These are phyloP conservation scores for Pseudomugil gertrudae DNA, from an alignment of 2,797 vertebrate genomes.

Conservation along the genomic window DNA sequence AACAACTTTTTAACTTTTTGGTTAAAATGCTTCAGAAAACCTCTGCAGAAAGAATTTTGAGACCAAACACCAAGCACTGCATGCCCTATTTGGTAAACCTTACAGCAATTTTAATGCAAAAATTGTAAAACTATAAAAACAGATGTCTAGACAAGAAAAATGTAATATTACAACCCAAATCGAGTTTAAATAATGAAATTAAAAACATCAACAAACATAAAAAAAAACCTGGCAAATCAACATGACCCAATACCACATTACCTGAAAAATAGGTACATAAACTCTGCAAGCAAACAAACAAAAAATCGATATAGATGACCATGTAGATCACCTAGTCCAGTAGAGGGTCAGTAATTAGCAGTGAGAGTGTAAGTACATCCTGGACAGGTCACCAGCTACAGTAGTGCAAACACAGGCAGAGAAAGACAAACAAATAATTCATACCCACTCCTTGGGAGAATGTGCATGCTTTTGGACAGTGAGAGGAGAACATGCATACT, in stretches of 20 bases:
- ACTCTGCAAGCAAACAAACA: background rate
- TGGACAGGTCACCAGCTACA: no score
- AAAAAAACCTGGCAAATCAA: background rate
- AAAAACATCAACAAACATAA: no score
- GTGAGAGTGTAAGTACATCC: no score
- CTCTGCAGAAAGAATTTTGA: slow-evolving; percentile 24
- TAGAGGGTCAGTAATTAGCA: no score
- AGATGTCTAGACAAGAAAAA: background rate
- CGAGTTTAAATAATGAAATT: no score
- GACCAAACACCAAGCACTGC: background rate
- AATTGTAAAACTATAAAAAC: background rate
- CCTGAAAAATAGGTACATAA: background rate
- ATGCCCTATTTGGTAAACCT: background rate
- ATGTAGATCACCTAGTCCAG: no score
- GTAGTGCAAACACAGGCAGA: no score
- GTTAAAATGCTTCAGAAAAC: slow-evolving; percentile 18
- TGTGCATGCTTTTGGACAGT: no score
- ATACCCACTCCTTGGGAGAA: no score
- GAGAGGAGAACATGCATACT: no score
- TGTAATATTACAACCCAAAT: background rate
- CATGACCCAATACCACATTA: background rate
- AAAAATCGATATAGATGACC: background rate
- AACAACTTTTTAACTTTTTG: background rate
- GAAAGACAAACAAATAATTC: no score
- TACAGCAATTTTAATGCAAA: background rate